Percentiles rank a stretch among this genome's conserved stretches.
phyloP scores from a whole-genome alignment of 2,888 invertebrate genomes.

The Iphiclides podalirius region DNA sequence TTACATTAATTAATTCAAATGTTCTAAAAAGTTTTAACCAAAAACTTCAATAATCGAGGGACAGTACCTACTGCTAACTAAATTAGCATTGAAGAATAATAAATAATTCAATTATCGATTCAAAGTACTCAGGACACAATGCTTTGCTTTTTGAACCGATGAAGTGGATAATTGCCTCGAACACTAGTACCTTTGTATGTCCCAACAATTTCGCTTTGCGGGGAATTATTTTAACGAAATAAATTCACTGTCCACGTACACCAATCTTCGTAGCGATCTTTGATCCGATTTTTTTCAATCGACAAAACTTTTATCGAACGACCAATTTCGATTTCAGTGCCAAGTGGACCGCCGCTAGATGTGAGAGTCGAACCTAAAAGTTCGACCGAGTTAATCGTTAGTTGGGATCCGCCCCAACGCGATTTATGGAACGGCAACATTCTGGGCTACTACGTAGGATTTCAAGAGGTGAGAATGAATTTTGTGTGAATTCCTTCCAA shows the following conservation, averaged over 20 bases:
- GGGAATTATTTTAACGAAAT: not conserved
- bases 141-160: not conserved
- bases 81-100: not conserved
- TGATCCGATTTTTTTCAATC: no score
- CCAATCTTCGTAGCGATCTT: no score
- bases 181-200: not conserved
- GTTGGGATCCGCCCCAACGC: constrained; percentile 92
- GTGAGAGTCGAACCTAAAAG: constrained; percentile 91
- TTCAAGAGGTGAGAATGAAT: constrained; percentile 81
- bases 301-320: no score
- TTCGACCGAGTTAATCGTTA: constrained; percentile 90
- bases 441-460: constrained; percentile 92
- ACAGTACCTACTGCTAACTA: no score
- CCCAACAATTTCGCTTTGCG: not conserved
- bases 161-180: not conserved
- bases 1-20: not conserved
- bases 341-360: constrained; percentile 90
- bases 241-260: not conserved
- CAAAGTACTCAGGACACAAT: not conserved
- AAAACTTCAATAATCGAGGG: not conserved
- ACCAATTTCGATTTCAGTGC: constrained; percentile 81
- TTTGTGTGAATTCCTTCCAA: constrained; percentile 20
- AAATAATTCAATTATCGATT: not conserved
- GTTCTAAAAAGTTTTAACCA: not conserved
- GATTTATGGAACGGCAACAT: constrained; percentile 94